phyloP scores from a whole-genome alignment of 2,888 invertebrate species.

The Polylopha cassiicola region DNA sequence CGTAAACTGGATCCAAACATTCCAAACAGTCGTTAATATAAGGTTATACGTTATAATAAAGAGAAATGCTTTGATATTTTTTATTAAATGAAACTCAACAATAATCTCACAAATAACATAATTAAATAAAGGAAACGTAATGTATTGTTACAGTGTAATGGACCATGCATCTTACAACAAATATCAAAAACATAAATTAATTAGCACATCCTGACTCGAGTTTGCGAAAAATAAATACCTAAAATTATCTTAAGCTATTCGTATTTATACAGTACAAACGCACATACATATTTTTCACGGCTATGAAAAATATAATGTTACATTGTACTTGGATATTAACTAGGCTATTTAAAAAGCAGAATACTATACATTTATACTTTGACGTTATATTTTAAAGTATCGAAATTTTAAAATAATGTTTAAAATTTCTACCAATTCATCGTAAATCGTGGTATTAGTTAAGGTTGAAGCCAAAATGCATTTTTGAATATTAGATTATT shows the following conservation, averaged over 20 bases:
- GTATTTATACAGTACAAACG: conserved; percentile 37
- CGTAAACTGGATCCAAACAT: too few species aligned
- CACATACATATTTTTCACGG: conserved; percentile 47
- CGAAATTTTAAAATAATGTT: not conserved
- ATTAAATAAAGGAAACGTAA: conserved; percentile 40
- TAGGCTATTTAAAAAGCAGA: conserved; percentile 6
- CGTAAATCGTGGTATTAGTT: conserved; percentile 22
- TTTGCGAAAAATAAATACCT: conserved; percentile 13
- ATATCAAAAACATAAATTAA: conserved; percentile 28
- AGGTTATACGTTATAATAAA: conserved; percentile 28
- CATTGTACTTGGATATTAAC: conserved; percentile 27
- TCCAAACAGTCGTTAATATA: too few species aligned
- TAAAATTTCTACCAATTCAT: conserved; percentile 13
- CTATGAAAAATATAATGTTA: conserved; percentile 53
- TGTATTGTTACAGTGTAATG: conserved; percentile 44
- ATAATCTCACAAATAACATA: conserved; percentile 63
- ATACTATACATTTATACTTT: not conserved
- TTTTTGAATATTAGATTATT: conserved; percentile 32
- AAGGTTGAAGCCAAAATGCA: conserved; percentile 50
- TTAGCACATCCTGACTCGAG: conserved; percentile 19
- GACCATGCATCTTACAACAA: conserved; percentile 44
- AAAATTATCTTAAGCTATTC: conserved; percentile 13
- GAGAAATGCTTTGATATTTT: conserved; percentile 45
- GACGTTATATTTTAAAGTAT: not conserved
- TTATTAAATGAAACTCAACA: conserved; percentile 75